These are phyloP conservation scores for Zosterops hypoxanthus DNA, from an alignment of 2,113 vertebrate species.

Conservation along the genomic window DNA sequence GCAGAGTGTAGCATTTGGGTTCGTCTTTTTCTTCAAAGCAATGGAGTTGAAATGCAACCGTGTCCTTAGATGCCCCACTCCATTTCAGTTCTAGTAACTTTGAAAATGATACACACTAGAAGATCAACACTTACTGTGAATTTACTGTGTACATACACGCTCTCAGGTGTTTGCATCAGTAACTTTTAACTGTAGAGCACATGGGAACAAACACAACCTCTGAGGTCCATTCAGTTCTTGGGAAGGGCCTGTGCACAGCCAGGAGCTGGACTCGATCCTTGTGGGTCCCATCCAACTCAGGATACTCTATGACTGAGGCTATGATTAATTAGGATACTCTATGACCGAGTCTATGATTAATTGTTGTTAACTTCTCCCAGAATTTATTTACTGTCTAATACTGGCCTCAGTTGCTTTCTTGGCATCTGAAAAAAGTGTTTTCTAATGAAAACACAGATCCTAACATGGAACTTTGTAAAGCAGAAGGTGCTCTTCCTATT, in stretches of 20 bases:
- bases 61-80: neutral
- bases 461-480: neutral
- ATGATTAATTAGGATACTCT: neutral
- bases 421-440: neutral
- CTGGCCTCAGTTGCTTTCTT: neutral
- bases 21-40: neutral
- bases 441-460: neutral
- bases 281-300: neutral
- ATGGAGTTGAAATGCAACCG: neutral
- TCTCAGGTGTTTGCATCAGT: neutral
- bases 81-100: neutral
- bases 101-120: accelerated
- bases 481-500: neutral
- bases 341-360: neutral
- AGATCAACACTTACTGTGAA: neutral
- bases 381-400: neutral
- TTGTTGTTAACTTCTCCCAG: neutral
- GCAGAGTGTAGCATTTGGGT: accelerated
- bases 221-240: neutral
- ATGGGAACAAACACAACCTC: neutral
- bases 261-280: neutral
- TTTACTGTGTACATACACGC: neutral
- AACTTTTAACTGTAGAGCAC: neutral
- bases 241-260: neutral
- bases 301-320: neutral